Evolutionary conservation across 2,797 vertebrate genomes (phyloP), one percentile per base, ranked within the genome.

Genomic region (Micropoecilia bifurca): DNA sequence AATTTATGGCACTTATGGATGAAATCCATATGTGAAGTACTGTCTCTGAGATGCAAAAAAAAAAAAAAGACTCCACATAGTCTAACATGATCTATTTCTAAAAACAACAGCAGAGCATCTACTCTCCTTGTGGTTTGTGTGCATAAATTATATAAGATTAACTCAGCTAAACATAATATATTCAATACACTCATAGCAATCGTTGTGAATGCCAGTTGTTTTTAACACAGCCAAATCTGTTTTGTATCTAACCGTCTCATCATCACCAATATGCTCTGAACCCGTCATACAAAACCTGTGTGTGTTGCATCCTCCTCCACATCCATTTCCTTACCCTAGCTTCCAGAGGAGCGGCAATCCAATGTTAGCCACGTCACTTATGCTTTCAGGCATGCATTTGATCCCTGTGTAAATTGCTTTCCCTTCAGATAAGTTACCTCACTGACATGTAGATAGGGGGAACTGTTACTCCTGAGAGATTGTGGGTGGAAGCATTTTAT

Each of bases 401-500:
- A 94, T 95, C 90, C 93, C 89, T 92, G 93, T 90, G 90, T 93
- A 95, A 94, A 94, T 95, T 93, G 92, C 93, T 92, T 93, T 90
- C 89, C 85, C 87, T 88, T 91, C 90, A 92, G 93, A 93, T 93
- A 92, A 91, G 91, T 95, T 94, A 91, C 91, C 91, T 87, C 87
- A 28, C 92, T 92, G 92, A 93, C 94, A 92, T 92, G 91, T 87
- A 91, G 92, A 94, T 91, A 89, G 80, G 89, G 77, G 83, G 90
- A 89, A 93, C 86, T 86, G 91, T 89, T 90, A 89, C 89, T 91
- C 94, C 88, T 81, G 50, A 76, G 90, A 91, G 90, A 90, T 83
- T 74, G 82, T 80, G 82, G 88, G 78, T 93, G 92, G 92, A 94
- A 95, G 91, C 88, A 90, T 93, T 92, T 93, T 90, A 94, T 93